Base-by-base conservation (phyloP, 2,797 vertebrate species). In the Nasua narica region DNA sequence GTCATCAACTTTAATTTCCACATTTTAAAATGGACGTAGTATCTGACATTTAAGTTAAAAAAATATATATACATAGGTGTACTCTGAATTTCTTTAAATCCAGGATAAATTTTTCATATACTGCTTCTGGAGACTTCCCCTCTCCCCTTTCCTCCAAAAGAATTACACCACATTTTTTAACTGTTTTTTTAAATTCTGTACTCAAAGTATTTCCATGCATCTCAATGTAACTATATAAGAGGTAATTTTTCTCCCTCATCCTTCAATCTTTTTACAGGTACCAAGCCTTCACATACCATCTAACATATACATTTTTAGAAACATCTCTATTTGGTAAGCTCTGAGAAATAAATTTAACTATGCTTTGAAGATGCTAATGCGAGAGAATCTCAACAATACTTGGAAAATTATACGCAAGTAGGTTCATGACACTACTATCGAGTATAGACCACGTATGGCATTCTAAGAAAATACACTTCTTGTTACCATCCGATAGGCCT, bases 71-170 rank as follows among this genome's bases (percentile, higher is more conserved):
- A 67, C 5, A 91, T 37, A 27, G 2, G 11, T 89, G 19, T 62
- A 77, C 11, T 90, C 46, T 52, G 13, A 69, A 62, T 86, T 54
- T 87, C 43, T 92, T 97, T 58, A 92, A 70, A 90, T 92, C 6
- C 56, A 62, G 72, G 72, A 84, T 77, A 90, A 86, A 94, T 76
- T 91, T 70, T 58, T 93, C 27, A 92, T 54, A 91, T 84, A 74
- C n/a, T 92, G 23, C 37, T 94, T 82, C 76, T 58, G 11, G 12
- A 94, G 29, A 95, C n/a, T 58, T 91, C 46, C 81, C 62, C 46
- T 81, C 62, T 35, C 62, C 15, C 72, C 50, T 92, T 43, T 74
- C 37, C 46, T 50, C 16, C 25, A 37, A 50, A 94, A 92, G 58
- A 94, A 92, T 60, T 82, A 72, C 0, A 60, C 29, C n/a, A 83